These are phyloP conservation scores for Cossypha caffra DNA, from an alignment of 2,797 vertebrate genomes.

Conservation along the genomic window DNA sequence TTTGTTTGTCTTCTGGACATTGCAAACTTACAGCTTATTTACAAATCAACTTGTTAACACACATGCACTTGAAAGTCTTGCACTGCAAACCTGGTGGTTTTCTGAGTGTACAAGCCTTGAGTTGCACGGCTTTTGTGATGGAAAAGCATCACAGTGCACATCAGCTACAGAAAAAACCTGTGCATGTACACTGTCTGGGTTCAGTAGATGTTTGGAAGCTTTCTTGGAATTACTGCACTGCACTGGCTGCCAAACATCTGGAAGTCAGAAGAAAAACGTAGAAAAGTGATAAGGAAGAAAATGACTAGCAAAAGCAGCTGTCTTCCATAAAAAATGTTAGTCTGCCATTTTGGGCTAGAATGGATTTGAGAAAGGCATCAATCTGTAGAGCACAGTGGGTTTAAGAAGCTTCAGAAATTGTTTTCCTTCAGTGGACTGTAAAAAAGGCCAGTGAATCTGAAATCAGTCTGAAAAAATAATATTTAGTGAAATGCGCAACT, in stretches of 20 bases:
- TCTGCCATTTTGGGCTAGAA: background rate
- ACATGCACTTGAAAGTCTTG: background rate
- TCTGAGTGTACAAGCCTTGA: background rate
- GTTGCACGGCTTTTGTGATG: background rate
- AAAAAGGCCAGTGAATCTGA: background rate
- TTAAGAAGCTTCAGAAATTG: background rate
- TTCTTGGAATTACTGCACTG: background rate
- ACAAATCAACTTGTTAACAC: background rate
- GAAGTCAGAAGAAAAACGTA: background rate
- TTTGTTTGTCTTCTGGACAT: background rate
- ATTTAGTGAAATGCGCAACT: background rate
- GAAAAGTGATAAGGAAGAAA: background rate
- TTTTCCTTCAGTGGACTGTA: background rate
- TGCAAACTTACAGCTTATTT: background rate
- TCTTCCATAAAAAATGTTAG: background rate
- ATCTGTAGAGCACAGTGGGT: background rate
- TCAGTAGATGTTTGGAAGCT: background rate
- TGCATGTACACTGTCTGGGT: background rate
- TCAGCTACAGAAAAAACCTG: background rate
- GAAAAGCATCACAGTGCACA: background rate
- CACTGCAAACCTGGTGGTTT: background rate
- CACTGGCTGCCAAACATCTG: conserved; percentile 10
- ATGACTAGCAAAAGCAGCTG: background rate
- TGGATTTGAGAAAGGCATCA: background rate
- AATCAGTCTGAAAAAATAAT: background rate